Evolutionary conservation across 1,140 invertebrate species (phyloP).

Genomic region (Luehdorfia chinensis): DNA sequence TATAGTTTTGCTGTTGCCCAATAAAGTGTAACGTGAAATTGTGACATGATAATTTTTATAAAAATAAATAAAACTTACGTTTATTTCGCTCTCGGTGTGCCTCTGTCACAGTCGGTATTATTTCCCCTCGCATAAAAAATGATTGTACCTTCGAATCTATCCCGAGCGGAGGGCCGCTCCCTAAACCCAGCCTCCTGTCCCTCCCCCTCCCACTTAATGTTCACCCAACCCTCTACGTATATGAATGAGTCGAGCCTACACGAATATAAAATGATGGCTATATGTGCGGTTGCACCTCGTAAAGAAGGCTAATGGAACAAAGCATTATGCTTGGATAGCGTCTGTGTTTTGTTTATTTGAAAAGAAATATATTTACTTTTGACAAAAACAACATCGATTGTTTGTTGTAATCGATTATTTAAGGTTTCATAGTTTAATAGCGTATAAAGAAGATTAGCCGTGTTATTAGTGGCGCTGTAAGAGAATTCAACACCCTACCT

Average conservation of each 20-base stretch:
- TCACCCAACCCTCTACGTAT: constrained; percentile 37
- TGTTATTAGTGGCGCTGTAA: no score
- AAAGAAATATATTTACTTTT: no score
- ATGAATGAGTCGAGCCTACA: constrained; percentile 55
- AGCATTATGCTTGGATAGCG: constrained; percentile 16
- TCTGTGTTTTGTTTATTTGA: constrained; percentile 13
- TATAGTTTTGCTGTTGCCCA: no score
- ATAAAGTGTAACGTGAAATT: no score
- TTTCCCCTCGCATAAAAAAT: constrained; percentile 75
- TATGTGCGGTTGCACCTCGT: constrained; percentile 11
- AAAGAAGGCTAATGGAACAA: constrained; percentile 11
- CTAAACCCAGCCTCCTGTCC: constrained; percentile 31
- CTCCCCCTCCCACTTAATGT: constrained; percentile 27
- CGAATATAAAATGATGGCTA: constrained; percentile 36
- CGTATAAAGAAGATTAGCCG: no score
- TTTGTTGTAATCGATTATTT: no score
- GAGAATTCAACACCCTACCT: no score
- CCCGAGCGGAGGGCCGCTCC: constrained; percentile 59
- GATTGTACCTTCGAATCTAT: constrained; percentile 76
- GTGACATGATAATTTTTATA: no score
- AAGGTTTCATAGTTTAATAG: no score
- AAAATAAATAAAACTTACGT: no score
- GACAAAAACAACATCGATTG: no score
- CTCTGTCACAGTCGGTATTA: constrained; percentile 33
- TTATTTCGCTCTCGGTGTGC: no score